These are phyloP conservation scores for Pongo abelii DNA, from an alignment of 2,113 vertebrate genomes.

Conservation along the genomic window DNA sequence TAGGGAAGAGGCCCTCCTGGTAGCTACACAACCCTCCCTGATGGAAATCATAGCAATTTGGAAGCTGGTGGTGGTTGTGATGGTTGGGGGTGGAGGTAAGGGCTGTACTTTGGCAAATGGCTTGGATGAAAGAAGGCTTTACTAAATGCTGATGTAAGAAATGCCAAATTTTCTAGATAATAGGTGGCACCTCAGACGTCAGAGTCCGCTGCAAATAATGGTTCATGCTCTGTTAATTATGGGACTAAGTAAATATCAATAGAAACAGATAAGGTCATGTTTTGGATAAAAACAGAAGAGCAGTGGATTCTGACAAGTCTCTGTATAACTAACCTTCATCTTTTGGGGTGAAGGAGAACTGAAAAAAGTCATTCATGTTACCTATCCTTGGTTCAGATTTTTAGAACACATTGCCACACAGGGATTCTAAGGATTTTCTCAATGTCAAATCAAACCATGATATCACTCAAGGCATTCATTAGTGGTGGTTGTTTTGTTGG, in stretches of 20 bases:
- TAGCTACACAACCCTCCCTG: background rate
- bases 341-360: slow-evolving; percentile 5
- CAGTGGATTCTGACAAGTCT: slow-evolving; percentile 35
- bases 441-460: background rate
- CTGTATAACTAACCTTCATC: slow-evolving; percentile 25
- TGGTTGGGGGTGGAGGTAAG: background rate
- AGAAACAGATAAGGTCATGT: slow-evolving; percentile 20
- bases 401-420: background rate
- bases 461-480: background rate
- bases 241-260: slow-evolving; percentile 50
- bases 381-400: background rate
- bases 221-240: slow-evolving; percentile 33
- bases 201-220: slow-evolving; percentile 47
- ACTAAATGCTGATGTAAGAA: background rate
- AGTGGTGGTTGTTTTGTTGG: background rate
- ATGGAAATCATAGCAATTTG: background rate
- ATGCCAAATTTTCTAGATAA: slow-evolving; percentile 25
- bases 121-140: background rate
- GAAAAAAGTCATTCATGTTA: background rate
- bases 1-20: background rate
- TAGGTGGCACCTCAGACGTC: slow-evolving; percentile 22
- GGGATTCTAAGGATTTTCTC: slow-evolving; percentile 13
- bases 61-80: background rate
- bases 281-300: slow-evolving; percentile 38
- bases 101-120: background rate